Base-by-base conservation (phyloP, 2,113 vertebrate genomes). In the Macrotis lagotis region DNA sequence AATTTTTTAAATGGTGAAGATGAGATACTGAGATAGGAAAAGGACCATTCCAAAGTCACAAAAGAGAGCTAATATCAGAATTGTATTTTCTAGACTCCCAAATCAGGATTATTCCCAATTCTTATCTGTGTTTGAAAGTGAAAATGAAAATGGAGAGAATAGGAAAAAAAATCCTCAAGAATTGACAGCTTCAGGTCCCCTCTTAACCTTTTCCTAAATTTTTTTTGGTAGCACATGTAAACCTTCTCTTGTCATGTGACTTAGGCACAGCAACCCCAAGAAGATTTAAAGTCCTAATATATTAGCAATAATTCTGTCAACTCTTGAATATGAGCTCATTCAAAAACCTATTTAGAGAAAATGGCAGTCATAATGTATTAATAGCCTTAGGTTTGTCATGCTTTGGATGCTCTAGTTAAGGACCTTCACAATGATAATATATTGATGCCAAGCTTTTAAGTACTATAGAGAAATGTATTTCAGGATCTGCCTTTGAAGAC, bases 311-410 rank as follows among this genome's bases (percentile, higher is more conserved):
- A 74, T 6, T 26, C 55, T 48, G 44, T 37, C 59, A 88, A 50
- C 10, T 89, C 66, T 89, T 91, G 89, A 91, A 51, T 50, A 50
- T 0, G 22, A 49, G 37, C n/a, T 95, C 6, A 3, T 0, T 1
- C 49, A 83, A 92, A 97, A 91, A 51, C 3, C 0, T 50, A 4
- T 19, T 89, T 51, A 50, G 92, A 92, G 59, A 95, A 96, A 50
- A 11, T 53, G 47, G 50, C 55, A 97, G 59, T n/a, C 11, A 66
- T n/a, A 48, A 51, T 5, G 51, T 14, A 8, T 93, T 92, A 90
- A 37, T 0, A 94, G 90, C 48, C 47, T 66, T 48, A 1, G 5
- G 49, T 49, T 92, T 91, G 8, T 12, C 49, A 6, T 48, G 44
- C 48, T 93, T 89, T 93, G 91, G 49, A 92, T 91, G 9, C 2